Evolutionary conservation across 2,888 invertebrate genomes (phyloP), one percentile per base, ranked within the genome.

Genomic region (Oxytorus armatus): DNA sequence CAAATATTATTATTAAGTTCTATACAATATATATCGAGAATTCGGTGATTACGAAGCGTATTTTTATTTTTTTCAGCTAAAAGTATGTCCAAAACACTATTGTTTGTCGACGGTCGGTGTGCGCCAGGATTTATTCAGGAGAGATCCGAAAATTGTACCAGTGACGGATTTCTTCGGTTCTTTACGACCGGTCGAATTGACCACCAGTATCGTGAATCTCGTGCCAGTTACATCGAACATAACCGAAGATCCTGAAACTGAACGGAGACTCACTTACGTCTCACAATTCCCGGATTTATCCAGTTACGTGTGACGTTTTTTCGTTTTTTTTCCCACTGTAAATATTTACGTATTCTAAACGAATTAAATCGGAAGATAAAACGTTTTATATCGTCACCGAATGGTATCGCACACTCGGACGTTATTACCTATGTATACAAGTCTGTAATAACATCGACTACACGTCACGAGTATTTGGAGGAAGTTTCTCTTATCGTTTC

Each of bases 141-240:
- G 98, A 36, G 96, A 98, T 92, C 96, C 98, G 0, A 94, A 94
- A 82, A 95, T 95, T 88, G 99, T 99, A 11, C 96, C 97, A 0
- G 97, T 99, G 21, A 99, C 99, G 0, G 99, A 99, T 91, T 99
- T 99, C 93, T 99, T 99, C 92, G 99, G 99, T 0, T 98, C 99
- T 0, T 96, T 98, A n/a, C 94, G 99, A 49, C 96, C 96, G 0
- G 95, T 97, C 0, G 95, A 96, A 86, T 92, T 97, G 59, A 95
- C 96, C 16, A 92, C 90, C 0, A 92, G 88, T 57, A 90, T 93
- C 78, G 88, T 93, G 5, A 93, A 93, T 82, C 91, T 92, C 1
- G 74, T 91, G 63, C 91, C 92, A 3, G 89, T 91, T 59, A 91
- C 91, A 16, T 76, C 70, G n/a, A 88, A 89, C 29, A 85, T 79